Percentiles rank a stretch among this genome's conserved stretches.
These are phyloP conservation scores for Lasioglossum leucozonium DNA, from an alignment of 2,888 invertebrate genomes.

Conservation along the genomic window DNA sequence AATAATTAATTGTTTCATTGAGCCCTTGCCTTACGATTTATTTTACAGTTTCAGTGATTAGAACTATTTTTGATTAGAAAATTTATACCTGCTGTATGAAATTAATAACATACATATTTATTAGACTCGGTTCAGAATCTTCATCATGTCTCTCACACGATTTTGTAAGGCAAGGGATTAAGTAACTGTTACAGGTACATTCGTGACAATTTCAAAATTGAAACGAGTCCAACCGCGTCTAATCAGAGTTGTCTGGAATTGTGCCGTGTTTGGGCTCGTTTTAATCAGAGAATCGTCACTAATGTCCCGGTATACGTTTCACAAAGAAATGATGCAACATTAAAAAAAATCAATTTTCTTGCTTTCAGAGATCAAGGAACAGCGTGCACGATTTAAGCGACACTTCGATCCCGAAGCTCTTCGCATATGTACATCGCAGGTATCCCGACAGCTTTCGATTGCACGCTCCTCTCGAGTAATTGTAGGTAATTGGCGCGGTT, in stretches of 20 bases:
- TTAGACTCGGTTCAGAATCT: no score
- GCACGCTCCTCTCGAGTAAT: background rate
- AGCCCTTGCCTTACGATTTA: no score
- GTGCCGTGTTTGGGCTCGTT: background rate
- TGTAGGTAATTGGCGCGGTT: background rate
- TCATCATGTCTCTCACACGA: no score
- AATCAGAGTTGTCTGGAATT: background rate
- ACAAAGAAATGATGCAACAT: background rate
- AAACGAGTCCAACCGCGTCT: background rate
- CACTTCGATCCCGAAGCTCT: background rate
- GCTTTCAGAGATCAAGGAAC: no score
- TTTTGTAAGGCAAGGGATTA: no score
- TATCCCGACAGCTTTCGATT: background rate
- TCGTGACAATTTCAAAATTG: background rate
- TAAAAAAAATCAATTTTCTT: no score
- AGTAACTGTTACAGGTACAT: fast-evolving
- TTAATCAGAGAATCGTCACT: background rate
- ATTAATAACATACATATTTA: no score
- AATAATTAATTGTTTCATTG: no score
- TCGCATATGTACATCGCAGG: background rate
- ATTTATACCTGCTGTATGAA: no score
- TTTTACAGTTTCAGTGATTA: no score
- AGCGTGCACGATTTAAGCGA: background rate
- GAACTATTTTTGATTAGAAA: no score
- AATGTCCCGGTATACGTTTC: background rate